These are phyloP conservation scores for Meloidogyne chitwoodi DNA, from an alignment of 1,140 invertebrate genomes.

Conservation along the genomic window DNA sequence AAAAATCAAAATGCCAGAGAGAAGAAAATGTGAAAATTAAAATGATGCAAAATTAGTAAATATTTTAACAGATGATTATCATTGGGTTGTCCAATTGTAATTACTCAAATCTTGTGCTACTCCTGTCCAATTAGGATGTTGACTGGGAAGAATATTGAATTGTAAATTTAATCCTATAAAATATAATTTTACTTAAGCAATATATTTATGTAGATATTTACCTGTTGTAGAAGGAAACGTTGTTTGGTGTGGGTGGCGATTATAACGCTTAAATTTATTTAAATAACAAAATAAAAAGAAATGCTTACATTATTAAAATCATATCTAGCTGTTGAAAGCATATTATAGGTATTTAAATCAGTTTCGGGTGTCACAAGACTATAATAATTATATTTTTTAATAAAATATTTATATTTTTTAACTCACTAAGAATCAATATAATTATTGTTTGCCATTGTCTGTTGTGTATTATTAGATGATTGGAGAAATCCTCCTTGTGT, in stretches of 20 bases:
- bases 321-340: conserved; percentile 5
- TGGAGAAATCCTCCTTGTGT: not conserved
- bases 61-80: not conserved
- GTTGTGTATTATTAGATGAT: not conserved
- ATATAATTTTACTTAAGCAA: not conserved
- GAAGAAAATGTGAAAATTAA: not conserved
- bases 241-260: too few relatives aligned
- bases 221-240: not conserved
- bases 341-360: conserved; percentile 6
- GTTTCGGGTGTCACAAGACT: not conserved
- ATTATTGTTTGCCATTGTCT: not conserved
- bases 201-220: not conserved
- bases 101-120: not conserved
- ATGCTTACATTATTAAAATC: conserved; percentile 10
- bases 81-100: not conserved
- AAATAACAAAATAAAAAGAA: too few relatives aligned
- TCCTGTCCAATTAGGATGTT: not conserved
- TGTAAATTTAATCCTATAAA: not conserved
- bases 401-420: not conserved
- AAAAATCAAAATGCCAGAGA: not conserved
- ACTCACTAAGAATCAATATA: conserved; percentile 20
- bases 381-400: not conserved
- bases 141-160: not conserved
- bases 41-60: not conserved
- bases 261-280: too few relatives aligned